Base-by-base conservation (phyloP, 2,797 vertebrate genomes). In the Limnodromus scolopaceus region DNA sequence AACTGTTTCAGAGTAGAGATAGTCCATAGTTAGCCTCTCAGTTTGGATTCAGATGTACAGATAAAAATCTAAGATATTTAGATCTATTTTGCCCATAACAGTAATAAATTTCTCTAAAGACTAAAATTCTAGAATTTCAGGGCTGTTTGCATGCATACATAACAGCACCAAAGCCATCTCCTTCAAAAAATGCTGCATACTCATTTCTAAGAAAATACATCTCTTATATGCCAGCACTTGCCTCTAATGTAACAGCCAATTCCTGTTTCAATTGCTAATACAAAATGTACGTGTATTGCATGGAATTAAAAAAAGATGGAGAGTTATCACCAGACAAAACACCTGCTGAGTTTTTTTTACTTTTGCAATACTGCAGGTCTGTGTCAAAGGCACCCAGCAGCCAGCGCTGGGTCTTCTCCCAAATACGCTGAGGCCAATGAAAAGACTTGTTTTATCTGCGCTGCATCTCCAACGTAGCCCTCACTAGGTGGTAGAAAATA, bases 361-460 rank as follows among this genome's bases (percentile, higher is more conserved):
- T 63, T 43, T 7, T 54, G 49, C 27, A 78, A n/a, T 60, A 53
- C 71, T 57, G 20, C 11, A 16, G 6, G 14, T 8, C 65, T 51
- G 30, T 22, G 10, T 34, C 6, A 1, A 58, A 66, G 36, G 54
- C 6, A 3, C 41, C 24, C 51, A 79, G 36, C 71, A 91, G 39
- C 63, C 24, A 57, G 45, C 6, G 0, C 36, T 34, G 32, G 24
- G 30, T n/a, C 57, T 61, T 53, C 38, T 66, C 86, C 39, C 24
- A 22, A 0, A 38, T 32, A 28, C 2, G 0, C 13, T 20, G 18
- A 61, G 51, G 22, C 22, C 24, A 27, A 9, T 2, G 7, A n/a
- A 78, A 49, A 75, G 3, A 15, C 12, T 32, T 15, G 9, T 41
- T 77, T 89, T n/a, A 10, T 20, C 61, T 48, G 45, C 14, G 3